Percentiles rank a stretch among this genome's conserved stretches.
Evolutionary conservation across 1,140 invertebrate species (phyloP).

Genomic region (Drosophila sechellia): DNA sequence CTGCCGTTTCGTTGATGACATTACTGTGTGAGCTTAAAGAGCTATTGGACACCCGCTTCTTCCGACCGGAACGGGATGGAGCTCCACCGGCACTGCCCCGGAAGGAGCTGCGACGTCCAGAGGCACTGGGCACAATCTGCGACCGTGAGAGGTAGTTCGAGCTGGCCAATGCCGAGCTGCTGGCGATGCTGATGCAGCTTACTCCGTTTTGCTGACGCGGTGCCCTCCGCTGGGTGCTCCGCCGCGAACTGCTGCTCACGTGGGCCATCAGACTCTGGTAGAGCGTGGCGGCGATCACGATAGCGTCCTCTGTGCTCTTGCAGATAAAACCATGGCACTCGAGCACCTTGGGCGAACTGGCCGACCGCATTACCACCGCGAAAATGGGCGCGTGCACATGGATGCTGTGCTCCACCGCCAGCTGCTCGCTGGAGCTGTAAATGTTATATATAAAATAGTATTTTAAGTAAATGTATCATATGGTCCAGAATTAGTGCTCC

Average conservation of each 20-base stretch:
- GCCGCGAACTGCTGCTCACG: constrained; percentile 85
- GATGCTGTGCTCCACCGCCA: constrained; percentile 77
- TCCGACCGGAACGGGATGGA: constrained; percentile 85
- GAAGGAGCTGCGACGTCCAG: constrained; percentile 73
- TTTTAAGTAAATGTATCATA: too few relatives aligned
- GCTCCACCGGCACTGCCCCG: constrained; percentile 59
- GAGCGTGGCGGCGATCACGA: constrained; percentile 94
- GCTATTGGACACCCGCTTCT: constrained; percentile 86
- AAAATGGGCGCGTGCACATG: constrained; percentile 92
- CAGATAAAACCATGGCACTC: constrained; percentile 97
- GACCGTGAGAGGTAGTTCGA: constrained; percentile 83
- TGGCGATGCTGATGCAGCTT: constrained; percentile 88
- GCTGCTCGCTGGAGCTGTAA: constrained; percentile 58
- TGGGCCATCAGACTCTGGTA: constrained; percentile 94
- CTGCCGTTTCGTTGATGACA: constrained; percentile 76
- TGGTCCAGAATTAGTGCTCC: too few relatives aligned
- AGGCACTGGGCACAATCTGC: constrained; percentile 48
- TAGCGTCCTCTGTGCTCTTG: constrained; percentile 93
- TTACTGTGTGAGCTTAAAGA: constrained; percentile 87
- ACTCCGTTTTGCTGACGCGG: constrained; percentile 89
- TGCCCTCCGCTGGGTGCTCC: constrained; percentile 85
- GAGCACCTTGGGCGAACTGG: constrained; percentile 90
- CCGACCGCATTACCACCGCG: constrained; percentile 94
- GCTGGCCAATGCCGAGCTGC: constrained; percentile 85
- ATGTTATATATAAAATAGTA: neutral